phyloP scores from a whole-genome alignment of 2,888 invertebrate genomes.

The Schizaphis graminum region DNA sequence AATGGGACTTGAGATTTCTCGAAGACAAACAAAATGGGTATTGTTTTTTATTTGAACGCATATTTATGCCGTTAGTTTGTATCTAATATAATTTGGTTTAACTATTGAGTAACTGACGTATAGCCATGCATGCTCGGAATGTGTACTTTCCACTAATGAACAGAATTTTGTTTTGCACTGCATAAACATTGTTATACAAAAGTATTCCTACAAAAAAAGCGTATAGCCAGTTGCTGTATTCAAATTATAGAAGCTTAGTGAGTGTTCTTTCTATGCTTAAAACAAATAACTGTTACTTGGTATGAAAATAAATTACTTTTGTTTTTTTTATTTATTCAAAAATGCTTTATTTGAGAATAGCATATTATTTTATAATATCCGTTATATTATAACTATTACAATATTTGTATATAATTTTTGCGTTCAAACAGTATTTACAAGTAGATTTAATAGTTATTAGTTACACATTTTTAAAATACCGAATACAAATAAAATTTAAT shows the following conservation, averaged over 20 bases:
- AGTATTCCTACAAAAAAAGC: background rate
- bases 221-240: background rate
- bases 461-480: background rate
- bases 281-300: background rate
- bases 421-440: background rate
- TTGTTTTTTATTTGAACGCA: background rate
- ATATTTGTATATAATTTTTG: background rate
- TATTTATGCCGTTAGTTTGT: background rate
- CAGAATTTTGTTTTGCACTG: background rate
- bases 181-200: background rate
- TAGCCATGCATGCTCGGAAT: background rate
- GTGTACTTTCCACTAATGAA: conserved; percentile 8
- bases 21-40: background rate
- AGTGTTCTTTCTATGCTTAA: background rate
- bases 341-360: background rate
- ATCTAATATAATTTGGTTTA: background rate
- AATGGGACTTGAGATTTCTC: background rate
- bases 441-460: background rate
- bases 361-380: background rate
- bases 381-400: too few species aligned
- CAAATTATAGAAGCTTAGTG: background rate
- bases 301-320: background rate
- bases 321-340: background rate
- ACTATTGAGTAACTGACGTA: conserved; percentile 12
- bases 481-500: background rate